Conservation (phyloP, 30 jellyfish, hydroid and myxozoan genomes). For the Sanderia malayensis region DNA sequence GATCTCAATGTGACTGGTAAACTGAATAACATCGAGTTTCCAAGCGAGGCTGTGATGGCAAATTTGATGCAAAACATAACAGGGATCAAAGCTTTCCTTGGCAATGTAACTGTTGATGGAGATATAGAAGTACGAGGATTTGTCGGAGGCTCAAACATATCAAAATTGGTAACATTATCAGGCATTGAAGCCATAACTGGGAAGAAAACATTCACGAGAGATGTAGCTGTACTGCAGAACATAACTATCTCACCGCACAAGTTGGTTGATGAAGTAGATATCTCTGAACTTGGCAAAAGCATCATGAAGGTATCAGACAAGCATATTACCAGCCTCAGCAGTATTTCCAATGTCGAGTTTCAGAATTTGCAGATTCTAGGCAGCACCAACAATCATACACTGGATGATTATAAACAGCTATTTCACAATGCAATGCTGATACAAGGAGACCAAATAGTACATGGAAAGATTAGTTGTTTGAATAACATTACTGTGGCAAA, state of each 20-base stretch:
- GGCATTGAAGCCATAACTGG: conserved; percentile 47
- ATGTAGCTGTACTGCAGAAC: conserved; percentile 8
- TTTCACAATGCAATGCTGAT: conserved; percentile 33
- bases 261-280: conserved; percentile 57
- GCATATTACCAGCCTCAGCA: conserved; percentile 26
- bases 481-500: background rate
- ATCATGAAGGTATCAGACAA: conserved; percentile 8
- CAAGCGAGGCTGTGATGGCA: conserved; percentile 44
- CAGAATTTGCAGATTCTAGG: conserved; percentile 5
- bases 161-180: conserved; percentile 24
- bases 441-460: conserved; percentile 43
- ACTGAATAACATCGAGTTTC: conserved; percentile 36
- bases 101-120: conserved; percentile 25
- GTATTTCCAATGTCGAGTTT: background rate
- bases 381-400: conserved; percentile 7
- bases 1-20: conserved; percentile 34
- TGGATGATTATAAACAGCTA: conserved; percentile 7
- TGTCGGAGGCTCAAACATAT: conserved; percentile 43
- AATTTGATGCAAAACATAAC: conserved; percentile 34
- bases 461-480: conserved; percentile 11
- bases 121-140: conserved; percentile 10
- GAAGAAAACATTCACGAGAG: background rate
- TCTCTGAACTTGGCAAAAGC: conserved; percentile 32
- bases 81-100: conserved; percentile 44
- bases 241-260: conserved; percentile 3